Evolutionary conservation across 2,113 vertebrate species (phyloP), one percentile per base, ranked within the genome.

Genomic region (Antechinus stuartii): DNA sequence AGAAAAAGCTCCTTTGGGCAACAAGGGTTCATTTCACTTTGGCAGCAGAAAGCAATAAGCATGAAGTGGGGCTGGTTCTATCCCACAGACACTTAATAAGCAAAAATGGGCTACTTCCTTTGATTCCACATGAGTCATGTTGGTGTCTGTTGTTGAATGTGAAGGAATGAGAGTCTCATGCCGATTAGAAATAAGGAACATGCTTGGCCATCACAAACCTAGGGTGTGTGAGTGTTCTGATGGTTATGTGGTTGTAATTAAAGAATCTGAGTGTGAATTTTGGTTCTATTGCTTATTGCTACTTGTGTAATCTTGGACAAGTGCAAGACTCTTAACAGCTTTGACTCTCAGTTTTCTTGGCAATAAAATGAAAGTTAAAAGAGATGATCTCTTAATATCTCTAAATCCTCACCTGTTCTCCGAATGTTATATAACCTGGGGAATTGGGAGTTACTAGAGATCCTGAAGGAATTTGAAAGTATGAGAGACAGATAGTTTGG

Each of bases 71-170:
- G 22, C 94, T 92, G 84, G 52, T 89, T 94, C 6, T 30, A 53
- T 89, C 56, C 92, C 91, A 53, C 14, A 96, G 90, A 22, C 55
- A 0, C 1, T 95, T 94, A 42, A 0, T 1, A 2, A 24, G 94
- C 56, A 96, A 52, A 95, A 96, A 94, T 10, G 14, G 93, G 96
- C 94, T 27, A 11, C 92, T 35, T 50, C 0, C 56, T 52, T 52
- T 52, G 50, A 90, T 93, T 97, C 97, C 49, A 89, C 42, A 94
- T 97, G 93, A 96, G 94, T 96, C 97, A 95, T 50, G 55, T 8
- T 92, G 55, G 76, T 84, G 95, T 95, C 94, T 97, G 92, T 14
- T 84, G 16, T 84, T 84, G n/a, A 84, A 42, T 84, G 16, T 84
- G 68, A 84, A 42, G 68, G 19, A 19, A 84, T 84, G 68, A 42